Base-by-base conservation (phyloP, 1,140 invertebrate species). In the Harlomillsia oculata region DNA sequence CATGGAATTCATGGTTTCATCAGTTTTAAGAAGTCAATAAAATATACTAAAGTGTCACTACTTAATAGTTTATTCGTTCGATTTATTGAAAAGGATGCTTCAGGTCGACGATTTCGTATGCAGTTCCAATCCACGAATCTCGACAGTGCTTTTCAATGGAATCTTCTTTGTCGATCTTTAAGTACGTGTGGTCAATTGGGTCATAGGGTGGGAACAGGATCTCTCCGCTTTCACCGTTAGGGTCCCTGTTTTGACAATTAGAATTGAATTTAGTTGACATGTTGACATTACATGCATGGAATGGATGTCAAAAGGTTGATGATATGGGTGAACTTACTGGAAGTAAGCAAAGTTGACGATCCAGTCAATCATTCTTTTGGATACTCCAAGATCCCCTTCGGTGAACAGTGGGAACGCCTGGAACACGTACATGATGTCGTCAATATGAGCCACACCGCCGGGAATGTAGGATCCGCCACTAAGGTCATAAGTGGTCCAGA, bases 381-480 rank as follows among this genome's bases (percentile, higher is more conserved):
- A 29, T 1, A 53, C 39, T 28, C 16, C 28, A 29, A 23, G n/a
- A 6, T 53, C 51, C 8, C 21, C 29, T n/a, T 25, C 23, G 2
- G 29, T 8, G 2, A 53, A 9, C 39, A 53, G 43, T 16, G 51
- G 51, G 25, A 53, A 53, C 9, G 43, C 4, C 43, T 53, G 51
- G 21, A 53, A 53, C 8, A 37, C 11, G 25, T 53, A 53, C 23
- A 53, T 53, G 25, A 53, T 16, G 25, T 53, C 51, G 30, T 53
- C 51, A 29, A 39, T 30, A 21, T 53, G 51, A n/a, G 51, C 23
- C 8, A 53, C 32, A 5, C 48, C 44, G 18, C 39, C 37, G n/a
- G 30, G 39, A 21, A 18, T 51, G 6, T 14, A n/a, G 5, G 11
- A 13, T 28, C 18, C 26, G 30, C 6, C 37, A 29, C 30, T 16